Evolutionary conservation across 1,140 invertebrate genomes (phyloP), one percentile per base, ranked within the genome.

Genomic region (Frieseomelitta varia): DNA sequence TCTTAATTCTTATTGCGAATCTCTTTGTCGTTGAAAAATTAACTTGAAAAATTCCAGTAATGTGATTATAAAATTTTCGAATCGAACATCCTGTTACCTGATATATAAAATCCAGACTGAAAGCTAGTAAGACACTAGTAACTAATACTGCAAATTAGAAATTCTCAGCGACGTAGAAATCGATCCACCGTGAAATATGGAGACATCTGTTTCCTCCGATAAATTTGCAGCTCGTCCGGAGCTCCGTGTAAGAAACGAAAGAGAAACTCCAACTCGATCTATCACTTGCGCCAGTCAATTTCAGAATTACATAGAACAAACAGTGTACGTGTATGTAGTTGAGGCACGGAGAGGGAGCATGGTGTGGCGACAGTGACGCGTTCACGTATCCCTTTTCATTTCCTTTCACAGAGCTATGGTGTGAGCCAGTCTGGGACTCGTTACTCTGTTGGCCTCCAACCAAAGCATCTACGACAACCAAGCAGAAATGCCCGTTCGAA

Each of bases 391-490:
- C 15, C 24, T 27, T 79, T 21, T 15, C 92, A 0, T 65, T 61
- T 27, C 39, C 95, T 73, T 89, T 94, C 93, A 15, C 91, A 96
- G 96, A 94, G 84, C 89, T 93, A 17, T 97, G 96, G 93, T 97
- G 97, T 93, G 96, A 96, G 84, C 96, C 96, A 89, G 96, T 96
- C 12, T 97, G 96, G 96, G 97, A 98, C 92, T 95, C 95, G 15
- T 95, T 97, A 76, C 95, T 97, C 6, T 98, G 97, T 91, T 98
- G 97, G 97, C 97, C 97, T 14, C 96, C 97, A 1, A 97, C 97
- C 14, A 95, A 94, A 84, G 96, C 96, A 8, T 96, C 96, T 4
- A 95, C 95, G 2, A 95, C 95, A 3, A 95, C 95, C 17, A 95
- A 93, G 61, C 96, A 97, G 90, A 95, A 95, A 88, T 98, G 97